These are phyloP conservation scores for Nasonia longicornis DNA, from an alignment of 1,140 invertebrate genomes.

Conservation along the genomic window DNA sequence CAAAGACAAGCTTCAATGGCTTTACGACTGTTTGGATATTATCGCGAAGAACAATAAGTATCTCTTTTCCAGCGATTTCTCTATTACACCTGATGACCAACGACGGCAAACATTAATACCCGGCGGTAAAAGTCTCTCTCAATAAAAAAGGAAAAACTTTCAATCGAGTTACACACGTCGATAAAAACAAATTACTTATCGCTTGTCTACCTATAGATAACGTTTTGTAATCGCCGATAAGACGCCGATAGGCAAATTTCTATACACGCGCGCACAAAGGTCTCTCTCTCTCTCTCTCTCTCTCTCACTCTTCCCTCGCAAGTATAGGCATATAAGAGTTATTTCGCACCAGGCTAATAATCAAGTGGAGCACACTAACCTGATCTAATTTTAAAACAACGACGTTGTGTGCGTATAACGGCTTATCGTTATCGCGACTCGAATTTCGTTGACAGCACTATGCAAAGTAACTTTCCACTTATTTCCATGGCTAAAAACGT, in stretches of 20 bases:
- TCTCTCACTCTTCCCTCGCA: too few relatives aligned
- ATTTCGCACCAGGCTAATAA: slow-evolving; percentile 10
- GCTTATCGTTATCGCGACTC: slow-evolving; percentile 23
- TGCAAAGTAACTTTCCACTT: slow-evolving; percentile 27
- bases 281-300: not conserved
- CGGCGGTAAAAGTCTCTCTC: too few relatives aligned
- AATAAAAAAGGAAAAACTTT: too few relatives aligned
- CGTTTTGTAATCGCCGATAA: not conserved
- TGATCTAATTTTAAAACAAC: slow-evolving; percentile 28
- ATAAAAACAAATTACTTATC: not conserved
- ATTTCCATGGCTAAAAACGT: slow-evolving; percentile 19
- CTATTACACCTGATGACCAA: too few relatives aligned
- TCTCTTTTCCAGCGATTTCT: too few relatives aligned
- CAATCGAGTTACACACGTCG: too few relatives aligned
- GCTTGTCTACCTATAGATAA: not conserved
- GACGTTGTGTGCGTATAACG: not conserved
- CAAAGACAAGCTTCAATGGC: not conserved
- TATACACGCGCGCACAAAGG: not conserved
- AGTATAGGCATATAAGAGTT: not conserved
- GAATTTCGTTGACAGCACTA: slow-evolving; percentile 31
- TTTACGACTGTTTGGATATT: not conserved
- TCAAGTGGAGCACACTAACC: slow-evolving; percentile 16
- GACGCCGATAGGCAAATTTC: not conserved
- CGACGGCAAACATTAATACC: too few relatives aligned
- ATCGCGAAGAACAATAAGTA: too few relatives aligned